These are phyloP conservation scores for Thalassophryne amazonica DNA, from an alignment of 2,797 vertebrate species.

Conservation along the genomic window DNA sequence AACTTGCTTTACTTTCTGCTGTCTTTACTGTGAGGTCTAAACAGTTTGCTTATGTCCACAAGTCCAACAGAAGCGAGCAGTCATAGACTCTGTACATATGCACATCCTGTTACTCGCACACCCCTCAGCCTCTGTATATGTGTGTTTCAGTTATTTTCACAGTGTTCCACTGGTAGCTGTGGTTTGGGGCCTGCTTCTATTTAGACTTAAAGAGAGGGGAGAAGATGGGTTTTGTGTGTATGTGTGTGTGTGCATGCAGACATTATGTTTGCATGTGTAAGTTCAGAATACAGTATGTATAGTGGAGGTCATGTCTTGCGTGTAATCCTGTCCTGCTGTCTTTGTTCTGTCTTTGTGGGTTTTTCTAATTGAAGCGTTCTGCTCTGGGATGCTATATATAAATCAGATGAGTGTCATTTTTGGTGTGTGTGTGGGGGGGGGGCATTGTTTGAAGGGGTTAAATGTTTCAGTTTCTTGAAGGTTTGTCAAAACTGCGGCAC, in stretches of 20 bases:
- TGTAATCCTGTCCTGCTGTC: slow-evolving; percentile 56
- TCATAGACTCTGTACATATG: slow-evolving; percentile 18
- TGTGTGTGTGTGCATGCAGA: not conserved
- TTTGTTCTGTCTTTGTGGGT: slow-evolving; percentile 60
- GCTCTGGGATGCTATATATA: slow-evolving; percentile 38
- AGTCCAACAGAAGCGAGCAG: slow-evolving; percentile 11
- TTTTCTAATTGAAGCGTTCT: slow-evolving; percentile 62
- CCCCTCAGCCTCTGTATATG: slow-evolving; percentile 12
- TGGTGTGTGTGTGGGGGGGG: too few relatives aligned
- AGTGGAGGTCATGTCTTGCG: slow-evolving; percentile 42
- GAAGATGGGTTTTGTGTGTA: slow-evolving; percentile 47
- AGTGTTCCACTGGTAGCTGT: slow-evolving; percentile 64
- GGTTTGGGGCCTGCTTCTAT: slow-evolving; percentile 67
- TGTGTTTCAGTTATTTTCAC: slow-evolving; percentile 60
- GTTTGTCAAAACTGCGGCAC: too few relatives aligned
- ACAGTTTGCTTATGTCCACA: slow-evolving; percentile 6
- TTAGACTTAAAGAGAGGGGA: slow-evolving; percentile 66
- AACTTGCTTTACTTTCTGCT: too few relatives aligned
- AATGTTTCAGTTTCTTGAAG: too few relatives aligned
- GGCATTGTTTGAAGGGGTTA: too few relatives aligned
- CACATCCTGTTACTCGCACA: slow-evolving; percentile 8
- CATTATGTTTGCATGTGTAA: slow-evolving; percentile 1
- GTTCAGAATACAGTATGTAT: slow-evolving; percentile 34
- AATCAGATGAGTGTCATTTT: slow-evolving; percentile 22
- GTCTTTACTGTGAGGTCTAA: slow-evolving; percentile 6